Base-by-base conservation (phyloP, 2,797 vertebrate genomes). In the Amphiprion clarkii region DNA sequence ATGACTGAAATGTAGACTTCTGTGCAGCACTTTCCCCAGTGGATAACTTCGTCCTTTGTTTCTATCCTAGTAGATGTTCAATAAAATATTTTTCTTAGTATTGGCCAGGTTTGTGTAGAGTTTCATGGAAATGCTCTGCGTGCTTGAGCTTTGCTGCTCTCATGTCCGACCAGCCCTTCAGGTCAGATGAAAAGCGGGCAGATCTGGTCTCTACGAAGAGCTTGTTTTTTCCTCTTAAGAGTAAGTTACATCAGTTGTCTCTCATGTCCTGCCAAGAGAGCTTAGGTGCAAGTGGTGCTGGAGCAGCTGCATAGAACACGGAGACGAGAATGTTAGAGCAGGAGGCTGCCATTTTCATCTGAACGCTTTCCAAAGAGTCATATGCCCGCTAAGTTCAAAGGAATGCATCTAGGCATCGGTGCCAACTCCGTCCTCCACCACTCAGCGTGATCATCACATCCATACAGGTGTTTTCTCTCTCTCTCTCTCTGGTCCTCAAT, bases 1-100 rank as follows among this genome's bases (percentile, higher is more conserved):
- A 93, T 97, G 93, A 99, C 98, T 3, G 98, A 99, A 93, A 97
- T 98, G 95, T 99, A 96, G 88, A 70, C 25, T 11, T 62, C 57
- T 69, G 17, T 13, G 2, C 39, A 14, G 68, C 56, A 44, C 71
- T 48, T 66, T 36, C 62, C 29, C 23, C 1, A 14, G 12, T 44
- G 52, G 56, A 64, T 62, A 51, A 70, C 16, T 23, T 49, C 21
- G 44, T 83, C 71, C 33, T 53, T 59, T 39, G 36, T 88, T 83
- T 86, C 46, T 89, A 29, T 78, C 84, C 81, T 83, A 60, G 25
- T 39, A 33, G 52, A 73, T 70, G 62, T 83, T 76, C 76, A 94
- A 91, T 94, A 95, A 94, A 95, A 61, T 87, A 73, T 88, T 88
- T 21, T 90, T 91, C 65, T 74, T 73, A 85, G 69, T 89, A 84